Evolutionary conservation across 2,113 vertebrate species (phyloP).

Genomic region (Carlito syrichta): DNA sequence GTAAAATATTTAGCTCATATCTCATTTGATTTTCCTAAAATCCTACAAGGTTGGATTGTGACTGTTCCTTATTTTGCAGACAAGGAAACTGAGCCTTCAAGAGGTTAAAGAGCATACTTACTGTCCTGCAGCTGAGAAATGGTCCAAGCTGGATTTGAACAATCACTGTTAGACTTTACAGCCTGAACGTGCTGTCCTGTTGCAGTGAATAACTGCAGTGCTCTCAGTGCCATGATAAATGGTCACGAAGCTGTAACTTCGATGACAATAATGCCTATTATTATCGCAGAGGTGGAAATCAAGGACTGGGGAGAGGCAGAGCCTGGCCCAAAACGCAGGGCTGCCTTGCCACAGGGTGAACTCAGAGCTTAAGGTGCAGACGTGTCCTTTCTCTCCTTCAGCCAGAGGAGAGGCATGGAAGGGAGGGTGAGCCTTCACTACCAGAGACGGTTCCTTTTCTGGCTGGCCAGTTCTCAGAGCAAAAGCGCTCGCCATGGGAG

Average conservation of each 20-base stretch:
- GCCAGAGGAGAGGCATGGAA: no score
- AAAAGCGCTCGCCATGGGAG: accelerated
- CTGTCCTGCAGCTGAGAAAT: not conserved
- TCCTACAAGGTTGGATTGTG: not conserved
- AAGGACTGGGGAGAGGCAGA: not conserved
- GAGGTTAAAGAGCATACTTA: not conserved
- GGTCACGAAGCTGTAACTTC: accelerated
- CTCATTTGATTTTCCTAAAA: not conserved
- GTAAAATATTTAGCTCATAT: not conserved
- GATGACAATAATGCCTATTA: not conserved
- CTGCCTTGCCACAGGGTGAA: not conserved
- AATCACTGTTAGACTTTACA: accelerated
- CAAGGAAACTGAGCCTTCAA: not conserved
- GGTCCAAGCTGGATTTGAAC: not conserved
- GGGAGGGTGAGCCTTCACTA: not conserved
- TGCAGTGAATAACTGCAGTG: accelerated
- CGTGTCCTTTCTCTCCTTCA: not conserved
- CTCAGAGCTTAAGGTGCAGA: not conserved
- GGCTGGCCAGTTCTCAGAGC: not conserved
- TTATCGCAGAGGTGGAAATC: not conserved
- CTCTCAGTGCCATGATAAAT: accelerated
- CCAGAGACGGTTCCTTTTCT: no score
- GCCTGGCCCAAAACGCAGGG: accelerated
- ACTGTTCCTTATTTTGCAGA: not conserved
- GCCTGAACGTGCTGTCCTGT: accelerated